These are phyloP conservation scores for Oikopleura dioica DNA, from an alignment of 23 tunicate species.

Conservation along the genomic window DNA sequence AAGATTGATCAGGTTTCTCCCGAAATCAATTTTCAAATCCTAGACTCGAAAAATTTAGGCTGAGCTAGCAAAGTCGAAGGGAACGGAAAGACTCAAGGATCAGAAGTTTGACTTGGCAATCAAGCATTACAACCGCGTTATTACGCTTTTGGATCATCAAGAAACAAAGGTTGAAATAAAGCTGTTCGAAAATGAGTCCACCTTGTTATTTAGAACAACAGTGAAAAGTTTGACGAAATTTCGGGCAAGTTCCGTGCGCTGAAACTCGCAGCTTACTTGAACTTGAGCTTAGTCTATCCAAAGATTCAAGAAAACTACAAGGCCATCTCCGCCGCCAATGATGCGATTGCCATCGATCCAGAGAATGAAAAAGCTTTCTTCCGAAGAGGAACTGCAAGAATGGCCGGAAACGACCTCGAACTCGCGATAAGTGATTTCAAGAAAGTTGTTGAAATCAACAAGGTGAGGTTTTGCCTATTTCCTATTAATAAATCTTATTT, in stretches of 20 bases:
- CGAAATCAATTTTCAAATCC: too few relatives aligned
- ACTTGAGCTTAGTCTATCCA: conserved; percentile 35
- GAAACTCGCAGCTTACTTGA: conserved; percentile 37
- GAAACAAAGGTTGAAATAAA: not conserved
- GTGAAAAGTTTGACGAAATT: conserved; percentile 22
- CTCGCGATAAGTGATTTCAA: conserved; percentile 23
- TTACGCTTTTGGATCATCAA: not conserved
- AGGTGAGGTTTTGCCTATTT: not conserved
- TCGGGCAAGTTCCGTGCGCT: conserved; percentile 28
- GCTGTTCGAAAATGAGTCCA: not conserved
- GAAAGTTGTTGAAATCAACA: conserved; percentile 17
- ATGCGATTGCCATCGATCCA: conserved; percentile 41
- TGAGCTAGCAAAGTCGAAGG: conserved; percentile 47
- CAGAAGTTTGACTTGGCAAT: not conserved
- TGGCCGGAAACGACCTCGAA: conserved; percentile 17
- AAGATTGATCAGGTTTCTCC: conserved; percentile 27
- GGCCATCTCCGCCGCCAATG: conserved; percentile 25
- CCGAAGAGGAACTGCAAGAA: conserved; percentile 23
- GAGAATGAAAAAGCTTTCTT: conserved; percentile 48
- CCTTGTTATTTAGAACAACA: conserved; percentile 9
- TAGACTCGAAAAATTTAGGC: too few relatives aligned
- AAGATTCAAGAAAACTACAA: conserved; percentile 24
- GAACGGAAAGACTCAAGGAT: conserved; percentile 27
- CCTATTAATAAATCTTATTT: not conserved
- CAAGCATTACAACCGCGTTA: not conserved